Percentiles rank a stretch among this genome's conserved stretches.
Evolutionary conservation across 2,113 vertebrate species (phyloP).

Genomic region (Stegastes partitus): DNA sequence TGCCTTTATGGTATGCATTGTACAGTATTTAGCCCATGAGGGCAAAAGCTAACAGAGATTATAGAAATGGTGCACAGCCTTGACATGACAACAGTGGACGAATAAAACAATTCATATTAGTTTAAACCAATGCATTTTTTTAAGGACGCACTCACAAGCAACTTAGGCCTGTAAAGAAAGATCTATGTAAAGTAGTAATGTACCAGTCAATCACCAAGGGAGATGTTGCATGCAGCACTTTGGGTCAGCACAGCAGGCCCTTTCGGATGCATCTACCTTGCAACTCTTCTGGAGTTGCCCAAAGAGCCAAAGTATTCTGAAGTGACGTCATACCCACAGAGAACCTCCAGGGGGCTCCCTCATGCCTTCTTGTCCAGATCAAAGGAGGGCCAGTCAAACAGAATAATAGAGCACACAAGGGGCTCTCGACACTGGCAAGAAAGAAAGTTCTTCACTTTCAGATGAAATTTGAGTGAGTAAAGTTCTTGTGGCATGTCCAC

Average conservation of each 20-base stretch:
- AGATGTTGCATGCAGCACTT: constrained; percentile 63
- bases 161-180: constrained; percentile 33
- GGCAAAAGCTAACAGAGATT: constrained; percentile 59
- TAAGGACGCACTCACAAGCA: constrained; percentile 23
- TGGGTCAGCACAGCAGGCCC: constrained; percentile 63
- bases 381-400: constrained; percentile 76
- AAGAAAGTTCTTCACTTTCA: constrained; percentile 65
- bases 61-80: constrained; percentile 68
- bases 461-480: constrained; percentile 48
- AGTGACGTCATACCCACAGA: constrained; percentile 73
- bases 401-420: constrained; percentile 73
- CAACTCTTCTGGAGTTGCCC: constrained; percentile 64
- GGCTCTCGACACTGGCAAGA: constrained; percentile 57
- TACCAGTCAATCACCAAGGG: constrained; percentile 27
- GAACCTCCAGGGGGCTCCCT: constrained; percentile 75
- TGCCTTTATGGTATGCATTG: constrained; percentile 42
- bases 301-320: constrained; percentile 61
- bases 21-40: constrained; percentile 49
- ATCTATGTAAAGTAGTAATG: constrained; percentile 33
- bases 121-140: constrained; percentile 54
- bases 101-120: constrained; percentile 57
- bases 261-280: constrained; percentile 42
- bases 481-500: constrained; percentile 66
- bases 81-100: constrained; percentile 68
- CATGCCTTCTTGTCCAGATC: constrained; percentile 74